phyloP scores from a whole-genome alignment of 2,113 vertebrate species.

The Solea solea region DNA sequence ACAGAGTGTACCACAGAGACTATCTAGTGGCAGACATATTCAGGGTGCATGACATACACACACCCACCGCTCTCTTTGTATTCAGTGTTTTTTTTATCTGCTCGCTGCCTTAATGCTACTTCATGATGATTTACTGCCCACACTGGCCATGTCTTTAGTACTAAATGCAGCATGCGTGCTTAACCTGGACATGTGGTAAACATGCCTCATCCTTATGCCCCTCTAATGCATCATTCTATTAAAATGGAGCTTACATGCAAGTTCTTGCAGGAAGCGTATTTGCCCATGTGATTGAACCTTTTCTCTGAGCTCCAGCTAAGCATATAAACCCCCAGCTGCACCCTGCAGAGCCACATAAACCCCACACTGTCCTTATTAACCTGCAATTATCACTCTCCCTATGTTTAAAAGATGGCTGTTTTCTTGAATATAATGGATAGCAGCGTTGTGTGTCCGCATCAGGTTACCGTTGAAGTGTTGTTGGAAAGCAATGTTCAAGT shows the following conservation, averaged over 20 bases:
- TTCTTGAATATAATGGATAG: conserved; percentile 36
- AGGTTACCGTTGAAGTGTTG: background rate
- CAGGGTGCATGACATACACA: conserved; percentile 37
- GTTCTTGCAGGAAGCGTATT: conserved; percentile 28
- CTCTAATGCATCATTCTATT: conserved; percentile 59
- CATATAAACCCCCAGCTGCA: conserved; percentile 21
- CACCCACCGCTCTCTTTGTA: conserved; percentile 5
- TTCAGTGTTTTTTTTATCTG: conserved; percentile 55
- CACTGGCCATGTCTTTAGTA: conserved; percentile 44
- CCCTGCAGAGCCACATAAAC: conserved; percentile 19
- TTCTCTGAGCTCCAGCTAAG: conserved; percentile 14
- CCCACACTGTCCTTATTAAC: conserved; percentile 27
- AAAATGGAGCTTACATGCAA: conserved; percentile 35
- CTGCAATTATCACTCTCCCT: conserved; percentile 28
- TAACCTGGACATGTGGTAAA: conserved; percentile 53
- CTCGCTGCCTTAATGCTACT: conserved; percentile 43
- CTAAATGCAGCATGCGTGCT: conserved; percentile 45
- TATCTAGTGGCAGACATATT: conserved; percentile 15
- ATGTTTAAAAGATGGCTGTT: background rate
- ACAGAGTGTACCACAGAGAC: conserved; percentile 26
- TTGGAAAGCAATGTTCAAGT: background rate
- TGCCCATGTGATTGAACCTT: conserved; percentile 16
- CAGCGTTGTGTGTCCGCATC: conserved; percentile 4
- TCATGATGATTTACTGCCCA: conserved; percentile 57
- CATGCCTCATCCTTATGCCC: conserved; percentile 39